phyloP scores from a whole-genome alignment of 1,140 invertebrate species.

The Drosophila sp. region DNA sequence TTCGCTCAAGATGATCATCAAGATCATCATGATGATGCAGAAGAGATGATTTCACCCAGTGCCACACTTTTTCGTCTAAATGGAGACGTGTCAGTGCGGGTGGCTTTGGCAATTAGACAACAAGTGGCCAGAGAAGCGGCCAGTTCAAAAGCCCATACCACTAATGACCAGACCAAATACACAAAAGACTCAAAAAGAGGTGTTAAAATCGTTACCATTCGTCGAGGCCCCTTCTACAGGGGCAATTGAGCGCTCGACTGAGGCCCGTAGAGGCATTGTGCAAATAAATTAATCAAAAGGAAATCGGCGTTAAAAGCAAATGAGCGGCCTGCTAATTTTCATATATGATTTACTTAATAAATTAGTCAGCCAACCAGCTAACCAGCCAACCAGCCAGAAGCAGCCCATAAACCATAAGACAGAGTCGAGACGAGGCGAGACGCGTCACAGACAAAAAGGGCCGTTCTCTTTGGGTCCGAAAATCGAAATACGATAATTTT shows the following conservation, averaged over 20 bases:
- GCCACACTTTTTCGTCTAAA: constrained; percentile 67
- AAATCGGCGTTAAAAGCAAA: constrained; percentile 58
- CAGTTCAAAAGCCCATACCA: constrained; percentile 60
- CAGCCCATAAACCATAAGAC: background rate
- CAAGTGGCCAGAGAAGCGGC: constrained; percentile 63
- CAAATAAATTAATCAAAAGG: constrained; percentile 79
- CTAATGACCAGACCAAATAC: constrained; percentile 59
- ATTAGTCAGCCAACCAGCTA: constrained; percentile 52
- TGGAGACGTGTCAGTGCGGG: constrained; percentile 67
- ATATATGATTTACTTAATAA: constrained; percentile 68
- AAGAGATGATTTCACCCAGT: constrained; percentile 72
- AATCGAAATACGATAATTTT: background rate
- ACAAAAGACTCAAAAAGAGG: constrained; percentile 47
- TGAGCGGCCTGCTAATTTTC: constrained; percentile 70
- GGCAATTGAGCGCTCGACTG: constrained; percentile 59
- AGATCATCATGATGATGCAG: constrained; percentile 35
- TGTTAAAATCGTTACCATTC: constrained; percentile 68
- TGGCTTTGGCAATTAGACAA: constrained; percentile 77
- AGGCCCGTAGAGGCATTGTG: constrained; percentile 32
- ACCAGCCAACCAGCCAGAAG: constrained; percentile 31
- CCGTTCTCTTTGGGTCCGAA: too few relatives aligned
- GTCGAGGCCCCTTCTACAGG: background rate
- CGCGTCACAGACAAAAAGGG: constrained; percentile 1
- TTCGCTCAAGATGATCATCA: constrained; percentile 47
- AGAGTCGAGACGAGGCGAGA: constrained; percentile 24